Percentiles rank a stretch among this genome's conserved stretches.
phyloP scores from a whole-genome alignment of 2,888 invertebrate genomes.

The Eristalis tenax region DNA sequence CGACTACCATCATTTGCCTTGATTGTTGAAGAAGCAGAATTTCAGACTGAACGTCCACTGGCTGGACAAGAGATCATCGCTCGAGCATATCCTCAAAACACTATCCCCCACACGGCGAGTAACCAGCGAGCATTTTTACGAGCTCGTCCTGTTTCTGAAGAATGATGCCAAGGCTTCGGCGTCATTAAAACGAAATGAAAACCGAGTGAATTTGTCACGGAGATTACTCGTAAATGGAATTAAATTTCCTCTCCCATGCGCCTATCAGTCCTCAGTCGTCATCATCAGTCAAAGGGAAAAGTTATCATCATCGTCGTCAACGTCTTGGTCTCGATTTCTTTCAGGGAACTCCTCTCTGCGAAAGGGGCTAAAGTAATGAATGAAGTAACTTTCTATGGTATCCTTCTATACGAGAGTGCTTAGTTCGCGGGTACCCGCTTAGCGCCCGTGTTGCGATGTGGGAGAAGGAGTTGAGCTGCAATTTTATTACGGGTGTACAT shows the following conservation, averaged over 20 bases:
- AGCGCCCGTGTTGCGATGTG: neutral
- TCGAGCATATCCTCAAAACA: neutral
- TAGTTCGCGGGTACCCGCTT: neutral
- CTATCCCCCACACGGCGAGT: neutral
- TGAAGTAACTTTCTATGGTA: neutral
- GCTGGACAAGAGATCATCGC: neutral
- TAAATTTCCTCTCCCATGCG: conserved; percentile 20
- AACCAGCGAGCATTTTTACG: neutral
- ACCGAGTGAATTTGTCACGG: conserved; percentile 18
- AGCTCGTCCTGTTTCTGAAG: neutral
- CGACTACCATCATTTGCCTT: neutral
- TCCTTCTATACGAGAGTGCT: neutral
- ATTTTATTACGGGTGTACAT: neutral
- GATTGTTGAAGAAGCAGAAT: neutral
- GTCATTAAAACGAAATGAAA: conserved; percentile 37
- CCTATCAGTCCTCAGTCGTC: conserved; percentile 11
- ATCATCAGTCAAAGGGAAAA: conserved; percentile 3
- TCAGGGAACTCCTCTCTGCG: neutral
- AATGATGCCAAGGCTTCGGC: conserved; percentile 17
- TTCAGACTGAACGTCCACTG: neutral
- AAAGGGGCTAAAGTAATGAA: neutral
- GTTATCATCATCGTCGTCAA: neutral
- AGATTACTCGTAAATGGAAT: conserved; percentile 39
- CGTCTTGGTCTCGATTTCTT: neutral
- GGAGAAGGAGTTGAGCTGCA: neutral